These are phyloP conservation scores for Thymallus thymallus DNA, from an alignment of 2,113 vertebrate genomes.

Conservation along the genomic window DNA sequence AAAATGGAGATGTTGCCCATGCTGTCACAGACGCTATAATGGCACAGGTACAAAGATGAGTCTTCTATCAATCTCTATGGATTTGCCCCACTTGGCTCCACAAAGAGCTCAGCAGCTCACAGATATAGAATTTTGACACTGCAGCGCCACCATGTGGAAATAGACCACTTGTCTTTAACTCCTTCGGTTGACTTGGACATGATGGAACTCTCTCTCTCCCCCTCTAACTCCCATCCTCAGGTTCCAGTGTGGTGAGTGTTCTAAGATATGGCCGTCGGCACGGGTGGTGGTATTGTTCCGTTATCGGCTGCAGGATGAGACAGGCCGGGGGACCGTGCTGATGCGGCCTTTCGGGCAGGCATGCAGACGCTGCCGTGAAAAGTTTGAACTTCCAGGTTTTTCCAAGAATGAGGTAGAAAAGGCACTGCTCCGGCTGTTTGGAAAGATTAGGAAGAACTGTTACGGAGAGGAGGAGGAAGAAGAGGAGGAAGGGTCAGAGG, in stretches of 20 bases:
- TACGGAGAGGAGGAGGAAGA: conserved; percentile 67
- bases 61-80: too few species aligned
- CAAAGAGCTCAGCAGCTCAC: too few species aligned
- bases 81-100: too few species aligned
- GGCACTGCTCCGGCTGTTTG: conserved; percentile 28
- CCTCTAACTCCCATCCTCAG: conserved; percentile 15
- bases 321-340: conserved; percentile 45
- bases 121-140: too few species aligned
- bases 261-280: conserved; percentile 51
- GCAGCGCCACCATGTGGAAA: too few species aligned
- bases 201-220: neutral
- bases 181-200: too few species aligned
- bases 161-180: too few species aligned
- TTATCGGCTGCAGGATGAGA: conserved; percentile 45
- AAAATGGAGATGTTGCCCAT: too few species aligned
- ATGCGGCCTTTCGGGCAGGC: conserved; percentile 61
- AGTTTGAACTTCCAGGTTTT: conserved; percentile 46
- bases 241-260: conserved; percentile 49
- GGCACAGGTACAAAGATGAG: too few species aligned
- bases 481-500: neutral
- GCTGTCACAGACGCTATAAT: too few species aligned
- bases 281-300: conserved; percentile 51
- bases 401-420: conserved; percentile 10
- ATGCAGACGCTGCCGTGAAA: conserved; percentile 36
- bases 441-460: conserved; percentile 61